phyloP scores from a whole-genome alignment of 1,140 invertebrate species.

The Pararge aegeria region DNA sequence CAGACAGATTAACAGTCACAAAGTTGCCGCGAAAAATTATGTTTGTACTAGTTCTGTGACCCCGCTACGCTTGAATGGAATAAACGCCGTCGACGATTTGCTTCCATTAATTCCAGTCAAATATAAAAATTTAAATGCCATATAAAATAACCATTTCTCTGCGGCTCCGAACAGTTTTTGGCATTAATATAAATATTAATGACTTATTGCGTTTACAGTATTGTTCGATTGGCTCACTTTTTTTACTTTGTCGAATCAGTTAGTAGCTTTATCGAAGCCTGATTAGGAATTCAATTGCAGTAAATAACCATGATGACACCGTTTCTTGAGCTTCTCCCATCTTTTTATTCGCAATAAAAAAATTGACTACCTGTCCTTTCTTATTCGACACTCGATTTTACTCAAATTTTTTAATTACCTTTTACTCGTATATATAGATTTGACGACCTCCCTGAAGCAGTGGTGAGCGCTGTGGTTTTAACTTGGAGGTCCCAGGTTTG shows the following conservation, averaged over 20 bases:
- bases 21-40: conserved; percentile 57
- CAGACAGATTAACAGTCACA: conserved; percentile 29
- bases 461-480: too few relatives aligned
- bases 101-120: conserved; percentile 40
- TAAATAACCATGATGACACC: background rate
- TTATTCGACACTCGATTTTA: background rate
- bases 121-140: conserved; percentile 39
- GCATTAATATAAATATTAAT: background rate
- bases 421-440: too few relatives aligned
- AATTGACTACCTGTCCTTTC: background rate
- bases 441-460: too few relatives aligned
- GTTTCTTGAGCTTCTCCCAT: background rate
- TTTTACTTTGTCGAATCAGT: background rate
- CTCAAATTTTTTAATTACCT: too few relatives aligned
- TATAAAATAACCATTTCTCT: conserved; percentile 31
- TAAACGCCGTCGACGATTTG: conserved; percentile 56
- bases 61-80: conserved; percentile 65
- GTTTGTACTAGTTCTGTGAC: conserved; percentile 74
- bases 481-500: too few relatives aligned
- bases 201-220: background rate
- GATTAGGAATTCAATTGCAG: background rate
- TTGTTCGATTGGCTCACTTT: conserved; percentile 7
- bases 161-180: conserved; percentile 6
- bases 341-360: background rate
- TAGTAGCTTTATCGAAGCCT: background rate